Evolutionary conservation across 2,113 vertebrate species (phyloP).

Genomic region (Phaethornis superciliosus): DNA sequence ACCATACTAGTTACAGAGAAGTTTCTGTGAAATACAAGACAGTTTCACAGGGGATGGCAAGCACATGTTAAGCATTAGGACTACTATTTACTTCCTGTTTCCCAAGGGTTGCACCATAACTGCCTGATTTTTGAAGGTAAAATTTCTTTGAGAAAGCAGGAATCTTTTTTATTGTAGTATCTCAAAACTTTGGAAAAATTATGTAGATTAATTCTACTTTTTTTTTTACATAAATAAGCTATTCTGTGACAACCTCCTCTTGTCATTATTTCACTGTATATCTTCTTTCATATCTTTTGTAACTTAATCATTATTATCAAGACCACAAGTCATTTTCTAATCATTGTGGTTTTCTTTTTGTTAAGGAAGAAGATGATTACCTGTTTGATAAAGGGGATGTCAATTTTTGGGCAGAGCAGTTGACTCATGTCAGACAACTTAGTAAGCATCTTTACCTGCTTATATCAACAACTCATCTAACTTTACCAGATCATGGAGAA

Average conservation of each 20-base stretch:
- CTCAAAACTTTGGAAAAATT: neutral
- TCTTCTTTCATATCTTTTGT: neutral
- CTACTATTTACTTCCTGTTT: slow-evolving; percentile 8
- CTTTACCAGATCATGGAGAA: neutral
- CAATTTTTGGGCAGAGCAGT: slow-evolving; percentile 93
- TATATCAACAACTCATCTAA: neutral
- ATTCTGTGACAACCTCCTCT: neutral
- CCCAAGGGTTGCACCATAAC: neutral
- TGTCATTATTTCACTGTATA: neutral
- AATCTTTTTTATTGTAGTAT: neutral
- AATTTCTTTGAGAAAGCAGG: neutral
- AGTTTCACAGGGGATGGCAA: slow-evolving; percentile 12
- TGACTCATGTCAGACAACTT: slow-evolving; percentile 83
- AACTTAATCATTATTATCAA: neutral
- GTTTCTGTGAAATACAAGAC: slow-evolving; percentile 27
- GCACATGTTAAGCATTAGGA: slow-evolving; percentile 30
- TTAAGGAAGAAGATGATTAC: slow-evolving; percentile 86
- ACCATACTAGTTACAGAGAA: neutral
- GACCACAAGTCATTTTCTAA: neutral
- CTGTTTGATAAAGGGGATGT: slow-evolving; percentile 92
- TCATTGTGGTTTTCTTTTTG: neutral
- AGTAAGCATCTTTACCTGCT: slow-evolving; percentile 79
- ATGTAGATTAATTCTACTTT: neutral
- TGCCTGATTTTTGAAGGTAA: neutral
- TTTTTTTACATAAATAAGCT: neutral